Conservation (phyloP, 1,140 invertebrate genomes). For the Choristoneura fumiferana region DNA sequence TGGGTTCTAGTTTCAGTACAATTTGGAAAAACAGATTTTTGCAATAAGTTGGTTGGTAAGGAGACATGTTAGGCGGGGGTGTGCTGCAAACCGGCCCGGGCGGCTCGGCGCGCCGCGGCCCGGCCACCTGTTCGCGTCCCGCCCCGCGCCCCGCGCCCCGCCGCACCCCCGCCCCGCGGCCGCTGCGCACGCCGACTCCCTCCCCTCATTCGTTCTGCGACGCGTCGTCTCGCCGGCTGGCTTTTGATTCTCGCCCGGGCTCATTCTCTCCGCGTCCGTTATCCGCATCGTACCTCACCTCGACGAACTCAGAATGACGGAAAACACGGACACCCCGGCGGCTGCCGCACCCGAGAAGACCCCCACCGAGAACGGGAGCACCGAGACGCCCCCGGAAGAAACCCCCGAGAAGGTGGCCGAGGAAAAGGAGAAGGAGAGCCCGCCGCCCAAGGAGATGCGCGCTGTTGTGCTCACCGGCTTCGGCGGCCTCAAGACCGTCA, state of each 20-base stretch:
- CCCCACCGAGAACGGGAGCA: slow-evolving; percentile 74
- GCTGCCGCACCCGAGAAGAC: slow-evolving; percentile 73
- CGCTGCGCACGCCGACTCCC: slow-evolving; percentile 56
- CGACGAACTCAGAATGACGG: slow-evolving; percentile 59
- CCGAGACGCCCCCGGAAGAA: slow-evolving; percentile 76
- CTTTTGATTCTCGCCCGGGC: slow-evolving; percentile 49
- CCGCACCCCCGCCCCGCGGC: slow-evolving; percentile 26
- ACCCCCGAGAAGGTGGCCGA: slow-evolving; percentile 70
- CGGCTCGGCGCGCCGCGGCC: slow-evolving; percentile 21
- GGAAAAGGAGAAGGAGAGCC: slow-evolving; percentile 79
- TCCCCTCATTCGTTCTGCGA: slow-evolving; percentile 69
- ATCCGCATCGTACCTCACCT: slow-evolving; percentile 45
- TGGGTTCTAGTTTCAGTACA: too few species aligned
- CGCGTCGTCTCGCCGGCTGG: slow-evolving; percentile 64
- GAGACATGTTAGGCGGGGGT: slow-evolving; percentile 38
- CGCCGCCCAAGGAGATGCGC: slow-evolving; percentile 88
- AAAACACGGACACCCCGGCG: slow-evolving; percentile 73
- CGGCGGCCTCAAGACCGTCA: slow-evolving; percentile 90
- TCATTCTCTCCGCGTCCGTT: slow-evolving; percentile 59
- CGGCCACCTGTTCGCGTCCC: slow-evolving; percentile 51
- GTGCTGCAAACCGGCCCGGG: slow-evolving; percentile 45
- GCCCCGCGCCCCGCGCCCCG: slow-evolving; percentile 33
- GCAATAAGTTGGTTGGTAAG: background rate
- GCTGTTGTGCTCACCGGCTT: slow-evolving; percentile 90
- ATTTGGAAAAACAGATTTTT: background rate